A percentile compares a stretch with the other conserved stretches of the same genome.
Conservation (phyloP, 2,888 invertebrate species). For the Leptopilina syphax region DNA sequence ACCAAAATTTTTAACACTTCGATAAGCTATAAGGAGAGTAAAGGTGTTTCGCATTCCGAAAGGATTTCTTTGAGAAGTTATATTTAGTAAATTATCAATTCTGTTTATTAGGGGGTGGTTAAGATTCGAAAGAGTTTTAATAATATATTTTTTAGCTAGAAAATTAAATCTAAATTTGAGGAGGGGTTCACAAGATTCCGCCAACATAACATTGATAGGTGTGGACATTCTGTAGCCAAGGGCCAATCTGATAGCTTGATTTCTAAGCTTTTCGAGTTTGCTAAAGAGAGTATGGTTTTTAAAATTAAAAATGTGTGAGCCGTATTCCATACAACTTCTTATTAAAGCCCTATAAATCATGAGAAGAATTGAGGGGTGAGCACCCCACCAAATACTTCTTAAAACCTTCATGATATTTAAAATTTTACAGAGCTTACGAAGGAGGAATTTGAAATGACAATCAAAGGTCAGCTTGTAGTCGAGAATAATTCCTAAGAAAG, state of each 20-base stretch:
- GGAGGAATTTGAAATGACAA: background rate
- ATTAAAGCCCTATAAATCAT: no score
- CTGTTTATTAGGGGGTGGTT: background rate
- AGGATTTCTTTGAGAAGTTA: background rate
- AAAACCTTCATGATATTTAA: constrained; percentile 20
- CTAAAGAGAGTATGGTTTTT: no score
- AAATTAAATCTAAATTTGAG: background rate
- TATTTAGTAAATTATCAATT: background rate
- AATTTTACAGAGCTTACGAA: background rate
- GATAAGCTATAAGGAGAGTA: background rate
- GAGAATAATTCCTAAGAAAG: no score
- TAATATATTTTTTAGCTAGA: background rate
- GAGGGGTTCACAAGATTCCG: background rate
- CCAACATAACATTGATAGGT: background rate
- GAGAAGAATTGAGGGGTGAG: no score
- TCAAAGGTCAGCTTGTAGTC: background rate
- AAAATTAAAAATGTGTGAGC: no score
- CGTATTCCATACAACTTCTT: no score
- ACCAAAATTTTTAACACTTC: background rate
- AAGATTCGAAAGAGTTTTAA: background rate
- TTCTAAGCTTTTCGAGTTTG: no score
- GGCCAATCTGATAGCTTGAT: no score
- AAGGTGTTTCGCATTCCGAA: background rate
- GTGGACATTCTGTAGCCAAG: background rate
- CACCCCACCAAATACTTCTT: background rate